These are phyloP conservation scores for Tetrao urogallus DNA, from an alignment of 2,113 vertebrate genomes.

Conservation along the genomic window DNA sequence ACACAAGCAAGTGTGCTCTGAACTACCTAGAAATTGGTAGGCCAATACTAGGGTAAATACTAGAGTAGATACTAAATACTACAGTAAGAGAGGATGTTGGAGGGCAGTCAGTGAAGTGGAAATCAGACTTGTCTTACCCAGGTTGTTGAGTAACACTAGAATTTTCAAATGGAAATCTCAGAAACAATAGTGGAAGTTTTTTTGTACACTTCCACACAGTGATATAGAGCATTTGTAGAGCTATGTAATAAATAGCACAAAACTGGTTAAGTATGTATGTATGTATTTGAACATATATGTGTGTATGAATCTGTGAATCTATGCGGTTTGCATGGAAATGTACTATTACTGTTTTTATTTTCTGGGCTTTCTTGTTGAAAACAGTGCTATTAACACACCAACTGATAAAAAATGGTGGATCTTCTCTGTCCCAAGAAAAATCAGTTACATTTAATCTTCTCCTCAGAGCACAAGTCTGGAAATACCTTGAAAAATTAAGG, in stretches of 20 bases:
- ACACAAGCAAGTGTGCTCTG: background rate
- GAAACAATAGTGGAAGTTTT: background rate
- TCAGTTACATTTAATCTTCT: background rate
- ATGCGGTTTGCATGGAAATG: background rate
- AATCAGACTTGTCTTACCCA: background rate
- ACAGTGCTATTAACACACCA: background rate
- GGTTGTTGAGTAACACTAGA: background rate
- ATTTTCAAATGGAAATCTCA: background rate
- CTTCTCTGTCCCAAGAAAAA: background rate
- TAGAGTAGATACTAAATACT: background rate
- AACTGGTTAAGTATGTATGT: background rate
- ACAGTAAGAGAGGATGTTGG: background rate
- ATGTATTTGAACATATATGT: fast-evolving
- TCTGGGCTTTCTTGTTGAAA: background rate
- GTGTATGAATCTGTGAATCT: background rate
- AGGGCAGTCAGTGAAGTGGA: background rate
- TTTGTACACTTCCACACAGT: background rate
- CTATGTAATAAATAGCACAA: background rate
- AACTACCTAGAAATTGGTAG: background rate
- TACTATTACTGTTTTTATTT: background rate
- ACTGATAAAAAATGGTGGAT: background rate
- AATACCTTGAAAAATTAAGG: background rate
- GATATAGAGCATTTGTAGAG: background rate
- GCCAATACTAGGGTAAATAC: background rate
- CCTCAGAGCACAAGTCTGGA: background rate